A percentile compares a stretch with the other conserved stretches of the same genome.
phyloP scores from a whole-genome alignment of 2,113 vertebrate species.

The Beaufortia kweichowensis region DNA sequence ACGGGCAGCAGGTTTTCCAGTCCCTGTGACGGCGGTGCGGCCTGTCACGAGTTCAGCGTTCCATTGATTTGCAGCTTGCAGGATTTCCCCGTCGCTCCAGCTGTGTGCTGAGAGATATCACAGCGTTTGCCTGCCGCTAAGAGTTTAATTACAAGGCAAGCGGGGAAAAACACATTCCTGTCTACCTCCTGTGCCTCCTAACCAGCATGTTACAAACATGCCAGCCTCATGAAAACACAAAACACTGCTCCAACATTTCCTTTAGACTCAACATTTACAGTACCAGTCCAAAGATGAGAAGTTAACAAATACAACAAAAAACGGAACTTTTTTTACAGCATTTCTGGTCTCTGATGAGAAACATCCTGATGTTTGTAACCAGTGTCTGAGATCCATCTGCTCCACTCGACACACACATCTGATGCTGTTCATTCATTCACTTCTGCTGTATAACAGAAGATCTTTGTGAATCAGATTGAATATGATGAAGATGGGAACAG shows the following conservation, averaged over 20 bases:
- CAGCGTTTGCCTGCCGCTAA: conserved; percentile 43
- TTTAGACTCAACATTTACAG: too few relatives aligned
- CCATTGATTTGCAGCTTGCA: too few relatives aligned
- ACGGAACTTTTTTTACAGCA: background rate
- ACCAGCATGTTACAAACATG: conserved; percentile 60
- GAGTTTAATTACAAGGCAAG: conserved; percentile 68
- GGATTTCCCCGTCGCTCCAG: too few relatives aligned
- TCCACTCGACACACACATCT: too few relatives aligned
- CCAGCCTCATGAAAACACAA: conserved; percentile 42
- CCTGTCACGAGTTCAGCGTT: too few relatives aligned
- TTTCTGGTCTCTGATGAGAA: too few relatives aligned
- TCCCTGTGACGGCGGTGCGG: too few relatives aligned
- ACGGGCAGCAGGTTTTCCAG: too few relatives aligned
- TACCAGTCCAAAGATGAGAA: too few relatives aligned
- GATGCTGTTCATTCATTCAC: background rate
- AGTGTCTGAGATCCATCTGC: too few relatives aligned
- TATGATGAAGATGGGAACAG: conserved; percentile 18
- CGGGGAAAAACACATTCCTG: conserved; percentile 67
- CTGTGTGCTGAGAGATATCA: too few relatives aligned
- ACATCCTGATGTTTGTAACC: too few relatives aligned
- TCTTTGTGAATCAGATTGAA: conserved; percentile 1
- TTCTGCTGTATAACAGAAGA: background rate
- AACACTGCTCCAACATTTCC: background rate
- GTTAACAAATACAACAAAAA: background rate
- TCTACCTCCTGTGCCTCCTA: conserved; percentile 56